Base-by-base conservation (phyloP, 2,797 vertebrate genomes). In the Pitangus sulphuratus region DNA sequence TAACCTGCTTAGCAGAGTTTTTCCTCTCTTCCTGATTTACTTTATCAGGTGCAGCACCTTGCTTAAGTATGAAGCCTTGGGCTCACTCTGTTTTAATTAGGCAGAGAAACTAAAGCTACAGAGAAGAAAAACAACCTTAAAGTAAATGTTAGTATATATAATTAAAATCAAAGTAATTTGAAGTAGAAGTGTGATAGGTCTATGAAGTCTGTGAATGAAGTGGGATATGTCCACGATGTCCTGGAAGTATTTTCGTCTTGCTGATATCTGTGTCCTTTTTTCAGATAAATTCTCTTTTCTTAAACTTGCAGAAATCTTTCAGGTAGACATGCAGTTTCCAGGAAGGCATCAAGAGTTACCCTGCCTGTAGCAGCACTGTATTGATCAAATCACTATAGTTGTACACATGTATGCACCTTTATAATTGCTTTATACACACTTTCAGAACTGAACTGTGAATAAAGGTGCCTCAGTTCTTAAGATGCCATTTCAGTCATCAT, bases 381-480 rank as follows among this genome's bases (percentile, higher is more conserved):
- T 56, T 77, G n/a, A 72, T 94, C 65, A 84, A 80, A 82, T 79
- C 86, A 31, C 51, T 77, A 0, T 37, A 7, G 10, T 74, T 92
- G 72, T 90, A 58, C n/a, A 57, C 45, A 30, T 33, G 17, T 62
- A 51, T 19, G 50, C 61, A 79, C 30, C 78, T 87, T 75, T 71
- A 57, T 71, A 84, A 68, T 56, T 94, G 61, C 42, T 87, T 80
- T 68, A 40, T 75, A 44, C 35, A 20, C 44, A 30, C n/a, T 79
- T 87, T 69, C 50, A 84, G 66, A 69, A 93, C 68, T 54, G 15
- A 78, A 25, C 78, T 81, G 65, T 84, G 84, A 82, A 90, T 92
- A 89, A 88, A 88, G 70, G 54, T 89, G 16, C 70, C 84, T 89
- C 70, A 84, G 61, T 93, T 92, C 62, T 61, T 87, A 62, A 72